phyloP scores from a whole-genome alignment of 2,797 vertebrate genomes.

The Phataginus tetradactyla region DNA sequence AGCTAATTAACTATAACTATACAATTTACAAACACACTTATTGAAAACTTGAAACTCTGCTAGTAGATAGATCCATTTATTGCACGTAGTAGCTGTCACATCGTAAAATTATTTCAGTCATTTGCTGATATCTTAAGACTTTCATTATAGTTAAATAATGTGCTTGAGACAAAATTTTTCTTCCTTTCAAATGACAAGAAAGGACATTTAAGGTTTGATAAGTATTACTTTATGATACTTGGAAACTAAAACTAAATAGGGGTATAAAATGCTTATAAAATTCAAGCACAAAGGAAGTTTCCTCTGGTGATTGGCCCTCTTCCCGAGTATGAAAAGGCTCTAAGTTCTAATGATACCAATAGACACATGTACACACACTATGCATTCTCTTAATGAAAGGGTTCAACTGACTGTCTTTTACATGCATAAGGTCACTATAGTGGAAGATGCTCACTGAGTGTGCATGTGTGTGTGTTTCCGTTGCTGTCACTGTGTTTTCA shows the following conservation, averaged over 20 bases:
- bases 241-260: background rate
- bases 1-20: constrained; percentile 13
- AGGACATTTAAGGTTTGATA: constrained; percentile 33
- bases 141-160: constrained; percentile 44
- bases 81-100: background rate
- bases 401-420: background rate
- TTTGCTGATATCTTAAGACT: constrained; percentile 31
- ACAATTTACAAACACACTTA: constrained; percentile 37
- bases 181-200: constrained; percentile 44
- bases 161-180: background rate
- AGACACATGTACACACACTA: background rate
- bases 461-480: background rate
- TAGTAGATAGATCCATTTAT: background rate
- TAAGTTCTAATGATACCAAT: background rate
- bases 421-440: background rate
- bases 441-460: background rate
- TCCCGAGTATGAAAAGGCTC: background rate
- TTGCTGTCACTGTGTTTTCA: background rate
- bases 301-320: background rate
- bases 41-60: background rate
- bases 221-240: constrained; percentile 28
- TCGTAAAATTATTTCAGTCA: constrained; percentile 58
- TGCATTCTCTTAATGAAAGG: background rate
- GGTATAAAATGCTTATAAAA: constrained; percentile 37
- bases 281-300: constrained; percentile 22